Percentiles rank a stretch among this genome's conserved stretches.
phyloP scores from a whole-genome alignment of 2,113 vertebrate species.

The Callopanchax toddi region DNA sequence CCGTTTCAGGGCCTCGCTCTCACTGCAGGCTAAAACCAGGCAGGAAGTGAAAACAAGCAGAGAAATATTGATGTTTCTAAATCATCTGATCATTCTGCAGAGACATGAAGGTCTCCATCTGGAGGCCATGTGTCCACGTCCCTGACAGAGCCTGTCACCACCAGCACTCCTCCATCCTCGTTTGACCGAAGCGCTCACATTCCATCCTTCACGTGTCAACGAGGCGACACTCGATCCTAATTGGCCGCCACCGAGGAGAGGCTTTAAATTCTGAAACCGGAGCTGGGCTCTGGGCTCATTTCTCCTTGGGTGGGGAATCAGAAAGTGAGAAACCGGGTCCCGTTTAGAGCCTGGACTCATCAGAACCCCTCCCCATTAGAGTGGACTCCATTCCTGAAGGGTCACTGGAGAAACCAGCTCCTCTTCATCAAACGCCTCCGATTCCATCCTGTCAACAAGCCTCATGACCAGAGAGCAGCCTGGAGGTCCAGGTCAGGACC shows the following conservation, averaged over 20 bases:
- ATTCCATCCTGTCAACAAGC: slow-evolving; percentile 63
- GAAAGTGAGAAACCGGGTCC: slow-evolving; percentile 60
- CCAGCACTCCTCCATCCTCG: slow-evolving; percentile 48
- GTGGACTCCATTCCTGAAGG: slow-evolving; percentile 42
- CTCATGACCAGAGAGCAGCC: slow-evolving; percentile 12
- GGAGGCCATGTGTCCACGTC: slow-evolving; percentile 62
- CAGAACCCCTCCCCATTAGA: slow-evolving; percentile 26
- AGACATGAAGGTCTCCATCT: slow-evolving; percentile 53
- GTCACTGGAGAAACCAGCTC: slow-evolving; percentile 49
- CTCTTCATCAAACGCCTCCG: slow-evolving; percentile 48
- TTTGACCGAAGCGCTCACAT: slow-evolving; percentile 62
- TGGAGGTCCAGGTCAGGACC: slow-evolving; percentile 40
- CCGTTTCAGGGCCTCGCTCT: too few species aligned
- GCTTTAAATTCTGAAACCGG: slow-evolving; percentile 71
- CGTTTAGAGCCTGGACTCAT: slow-evolving; percentile 48
- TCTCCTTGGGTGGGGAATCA: slow-evolving; percentile 64
- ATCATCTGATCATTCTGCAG: slow-evolving; percentile 11
- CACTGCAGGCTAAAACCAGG: too few species aligned
- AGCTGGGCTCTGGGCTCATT: slow-evolving; percentile 45
- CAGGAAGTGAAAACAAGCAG: background rate
- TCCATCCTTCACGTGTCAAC: slow-evolving; percentile 77
- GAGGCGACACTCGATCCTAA: slow-evolving; percentile 76
- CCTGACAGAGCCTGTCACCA: slow-evolving; percentile 66
- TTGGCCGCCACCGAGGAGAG: slow-evolving; percentile 59
- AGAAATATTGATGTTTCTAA: background rate